A percentile compares a stretch with the other conserved stretches of the same genome.
phyloP scores from a whole-genome alignment of 1,140 invertebrate species.

The Monomorium pharaonis region DNA sequence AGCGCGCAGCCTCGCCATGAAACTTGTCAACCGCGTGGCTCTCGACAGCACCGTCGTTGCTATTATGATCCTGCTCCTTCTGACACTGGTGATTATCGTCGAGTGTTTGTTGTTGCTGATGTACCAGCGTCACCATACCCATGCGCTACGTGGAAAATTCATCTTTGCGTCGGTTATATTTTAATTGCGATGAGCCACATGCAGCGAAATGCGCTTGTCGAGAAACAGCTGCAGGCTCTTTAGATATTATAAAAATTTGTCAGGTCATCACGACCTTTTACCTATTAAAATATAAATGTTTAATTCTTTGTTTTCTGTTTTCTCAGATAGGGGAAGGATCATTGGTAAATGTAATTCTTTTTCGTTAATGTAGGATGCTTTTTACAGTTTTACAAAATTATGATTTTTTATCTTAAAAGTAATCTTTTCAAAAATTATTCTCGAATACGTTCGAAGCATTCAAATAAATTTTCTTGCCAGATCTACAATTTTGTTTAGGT shows the following conservation, averaged over 20 bases:
- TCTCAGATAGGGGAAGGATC: background rate
- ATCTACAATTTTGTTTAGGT: background rate
- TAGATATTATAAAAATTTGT: background rate
- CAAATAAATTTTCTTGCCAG: background rate
- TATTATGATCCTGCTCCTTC: conserved; percentile 49
- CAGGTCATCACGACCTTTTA: background rate
- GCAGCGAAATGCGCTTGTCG: background rate
- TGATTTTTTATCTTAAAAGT: background rate
- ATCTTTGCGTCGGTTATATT: background rate
- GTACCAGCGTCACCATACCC: conserved; percentile 71
- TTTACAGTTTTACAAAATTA: background rate
- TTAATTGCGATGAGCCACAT: background rate
- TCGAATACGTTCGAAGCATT: background rate
- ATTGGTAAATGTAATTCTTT: background rate
- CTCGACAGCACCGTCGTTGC: background rate
- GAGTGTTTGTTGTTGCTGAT: conserved; percentile 55
- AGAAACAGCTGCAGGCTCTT: background rate
- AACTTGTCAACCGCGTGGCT: background rate
- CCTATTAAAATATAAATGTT: background rate
- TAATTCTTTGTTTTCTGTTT: background rate
- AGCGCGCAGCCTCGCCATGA: background rate
- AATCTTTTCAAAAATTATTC: background rate
- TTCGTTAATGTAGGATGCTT: background rate
- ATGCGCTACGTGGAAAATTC: conserved; percentile 14
- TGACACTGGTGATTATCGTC: conserved; percentile 45